Evolutionary conservation across 2,113 vertebrate species (phyloP).

Genomic region (Forbesichthys papilliferus): DNA sequence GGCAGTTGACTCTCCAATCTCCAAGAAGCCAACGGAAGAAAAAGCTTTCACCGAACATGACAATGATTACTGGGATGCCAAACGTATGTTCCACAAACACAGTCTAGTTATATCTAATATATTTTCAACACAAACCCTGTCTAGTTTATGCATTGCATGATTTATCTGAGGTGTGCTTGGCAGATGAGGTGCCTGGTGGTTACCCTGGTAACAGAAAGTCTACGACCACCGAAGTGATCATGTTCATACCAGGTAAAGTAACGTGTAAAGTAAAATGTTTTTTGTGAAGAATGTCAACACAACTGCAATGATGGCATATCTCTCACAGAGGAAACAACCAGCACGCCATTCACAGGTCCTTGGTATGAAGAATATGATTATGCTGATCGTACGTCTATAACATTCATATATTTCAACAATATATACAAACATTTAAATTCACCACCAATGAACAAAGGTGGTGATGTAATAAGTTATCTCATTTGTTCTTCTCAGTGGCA

Average conservation of each 20-base stretch:
- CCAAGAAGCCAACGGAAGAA: conserved; percentile 5
- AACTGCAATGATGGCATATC: not conserved
- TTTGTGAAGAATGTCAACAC: not conserved
- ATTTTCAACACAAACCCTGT: not conserved
- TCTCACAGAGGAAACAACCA: conserved; percentile 66
- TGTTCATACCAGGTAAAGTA: conserved; percentile 72
- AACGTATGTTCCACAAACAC: conserved; percentile 29
- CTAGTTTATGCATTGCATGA: not conserved
- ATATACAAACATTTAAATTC: no score
- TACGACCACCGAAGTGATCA: conserved; percentile 61
- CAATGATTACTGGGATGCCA: conserved; percentile 43
- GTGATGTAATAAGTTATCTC: not conserved
- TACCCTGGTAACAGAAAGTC: conserved; percentile 11
- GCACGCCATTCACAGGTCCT: conserved; percentile 37
- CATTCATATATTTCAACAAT: no score
- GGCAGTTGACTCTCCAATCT: conserved; percentile 4
- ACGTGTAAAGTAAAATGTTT: not conserved
- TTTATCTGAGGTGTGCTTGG: not conserved
- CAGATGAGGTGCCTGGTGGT: conserved; percentile 39
- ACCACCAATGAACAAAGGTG: not conserved
- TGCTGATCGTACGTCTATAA: conserved; percentile 65
- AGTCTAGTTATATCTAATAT: not conserved
- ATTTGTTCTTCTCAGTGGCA: conserved; percentile 56
- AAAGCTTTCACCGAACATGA: conserved; percentile 35
- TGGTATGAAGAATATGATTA: conserved; percentile 82